phyloP scores from a whole-genome alignment of 2,888 invertebrate genomes.

The Kuschelorhynchus macadamiae region DNA sequence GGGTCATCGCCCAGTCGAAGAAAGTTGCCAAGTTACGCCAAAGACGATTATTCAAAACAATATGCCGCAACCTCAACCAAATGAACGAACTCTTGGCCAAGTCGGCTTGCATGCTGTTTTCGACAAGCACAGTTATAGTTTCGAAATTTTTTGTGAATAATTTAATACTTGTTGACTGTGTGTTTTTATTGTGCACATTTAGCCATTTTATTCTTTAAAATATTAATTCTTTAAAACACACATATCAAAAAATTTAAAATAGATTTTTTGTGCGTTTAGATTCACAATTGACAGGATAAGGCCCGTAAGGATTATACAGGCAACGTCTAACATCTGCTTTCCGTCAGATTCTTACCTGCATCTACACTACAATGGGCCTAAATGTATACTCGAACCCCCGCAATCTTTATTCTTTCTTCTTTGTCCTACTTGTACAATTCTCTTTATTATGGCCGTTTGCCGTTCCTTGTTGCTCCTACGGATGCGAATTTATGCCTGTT shows the following conservation, averaged over 20 bases:
- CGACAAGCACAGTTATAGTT: constrained; percentile 33
- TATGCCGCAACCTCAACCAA: constrained; percentile 29
- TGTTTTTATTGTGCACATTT: too few relatives aligned
- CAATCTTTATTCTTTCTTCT: background rate
- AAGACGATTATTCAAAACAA: constrained; percentile 27
- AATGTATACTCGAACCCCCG: constrained; percentile 4
- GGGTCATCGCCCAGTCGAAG: constrained; percentile 35
- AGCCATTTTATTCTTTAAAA: too few relatives aligned
- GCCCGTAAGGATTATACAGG: background rate
- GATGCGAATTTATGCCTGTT: background rate
- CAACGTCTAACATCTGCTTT: constrained; percentile 16
- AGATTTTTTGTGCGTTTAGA: too few relatives aligned
- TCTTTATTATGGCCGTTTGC: background rate
- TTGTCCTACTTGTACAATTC: background rate
- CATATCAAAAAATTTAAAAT: too few relatives aligned
- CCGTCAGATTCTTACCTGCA: constrained; percentile 17
- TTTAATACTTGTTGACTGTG: background rate
- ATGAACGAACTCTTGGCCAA: constrained; percentile 15
- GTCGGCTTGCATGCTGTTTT: constrained; percentile 18
- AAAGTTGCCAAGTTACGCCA: constrained; percentile 23
- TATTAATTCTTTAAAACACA: too few relatives aligned
- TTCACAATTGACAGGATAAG: too few relatives aligned
- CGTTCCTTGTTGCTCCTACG: constrained; percentile 14
- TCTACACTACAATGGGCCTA: constrained; percentile 9
- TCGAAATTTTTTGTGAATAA: constrained; percentile 19